Percentiles rank a stretch among this genome's conserved stretches.
Evolutionary conservation across 1,140 invertebrate genomes (phyloP).

Genomic region (Sesamia nonagrioides): DNA sequence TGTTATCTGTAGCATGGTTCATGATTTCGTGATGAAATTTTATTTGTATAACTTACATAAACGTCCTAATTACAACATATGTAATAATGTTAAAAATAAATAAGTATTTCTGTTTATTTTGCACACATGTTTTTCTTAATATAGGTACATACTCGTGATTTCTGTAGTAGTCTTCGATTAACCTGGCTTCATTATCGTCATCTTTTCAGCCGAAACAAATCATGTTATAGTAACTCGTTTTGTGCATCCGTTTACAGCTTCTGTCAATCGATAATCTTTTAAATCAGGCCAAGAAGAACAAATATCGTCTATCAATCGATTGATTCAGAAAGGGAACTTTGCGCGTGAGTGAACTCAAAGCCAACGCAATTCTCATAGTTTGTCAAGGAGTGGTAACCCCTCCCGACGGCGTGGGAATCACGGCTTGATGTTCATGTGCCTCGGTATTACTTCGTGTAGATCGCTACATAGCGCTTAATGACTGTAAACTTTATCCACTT

Average conservation of each 20-base stretch:
- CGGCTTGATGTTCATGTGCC: background rate
- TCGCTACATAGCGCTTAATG: conserved; percentile 1
- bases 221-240: background rate
- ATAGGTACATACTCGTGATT: too few species aligned
- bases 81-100: background rate
- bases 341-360: conserved; percentile 6
- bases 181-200: too few species aligned
- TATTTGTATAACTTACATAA: background rate
- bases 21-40: conserved; percentile 25
- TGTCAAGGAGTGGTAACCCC: conserved; percentile 30
- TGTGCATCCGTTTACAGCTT: background rate
- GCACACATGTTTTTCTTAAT: too few species aligned
- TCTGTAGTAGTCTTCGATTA: too few species aligned
- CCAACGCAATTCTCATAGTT: background rate
- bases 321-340: conserved; percentile 4
- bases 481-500: background rate
- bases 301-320: background rate
- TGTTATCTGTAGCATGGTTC: conserved; percentile 16
- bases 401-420: conserved; percentile 38
- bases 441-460: background rate
- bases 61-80: background rate
- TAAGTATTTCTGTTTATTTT: too few species aligned
- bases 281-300: background rate
- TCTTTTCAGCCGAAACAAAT: too few species aligned
- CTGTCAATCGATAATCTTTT: background rate